Percentiles rank a stretch among this genome's conserved stretches.
Evolutionary conservation across 2,113 vertebrate genomes (phyloP).

Genomic region (Chlamydotis undulata): DNA sequence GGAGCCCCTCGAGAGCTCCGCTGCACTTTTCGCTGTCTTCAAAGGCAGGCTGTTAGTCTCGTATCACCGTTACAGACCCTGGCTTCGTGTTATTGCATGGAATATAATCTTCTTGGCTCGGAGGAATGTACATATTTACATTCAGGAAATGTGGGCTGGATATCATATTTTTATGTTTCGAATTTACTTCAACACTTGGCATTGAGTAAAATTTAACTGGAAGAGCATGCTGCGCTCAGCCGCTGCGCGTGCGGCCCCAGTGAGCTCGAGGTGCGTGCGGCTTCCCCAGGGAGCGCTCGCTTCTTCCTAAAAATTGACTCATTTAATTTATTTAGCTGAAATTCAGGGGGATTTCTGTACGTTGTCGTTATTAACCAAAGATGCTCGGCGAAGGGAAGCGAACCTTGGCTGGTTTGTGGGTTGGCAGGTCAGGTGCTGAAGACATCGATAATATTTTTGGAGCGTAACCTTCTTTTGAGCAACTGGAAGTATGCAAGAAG

Average conservation of each 20-base stretch:
- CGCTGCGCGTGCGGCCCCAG: background rate
- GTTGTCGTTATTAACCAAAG: rapidly evolving
- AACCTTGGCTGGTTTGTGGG: background rate
- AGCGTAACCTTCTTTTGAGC: background rate
- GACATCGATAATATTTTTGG: background rate
- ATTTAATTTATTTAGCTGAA: background rate
- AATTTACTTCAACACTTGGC: constrained; percentile 42
- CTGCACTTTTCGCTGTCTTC: constrained; percentile 64
- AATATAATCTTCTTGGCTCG: constrained; percentile 60
- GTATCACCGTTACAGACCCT: constrained; percentile 59
- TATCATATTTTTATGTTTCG: constrained; percentile 55
- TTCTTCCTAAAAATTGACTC: background rate
- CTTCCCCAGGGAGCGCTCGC: rapidly evolving
- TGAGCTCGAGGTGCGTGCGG: background rate
- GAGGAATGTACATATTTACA: constrained; percentile 68
- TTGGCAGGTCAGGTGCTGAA: background rate
- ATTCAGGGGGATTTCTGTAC: background rate
- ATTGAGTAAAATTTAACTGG: constrained; percentile 11
- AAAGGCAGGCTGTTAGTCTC: constrained; percentile 59
- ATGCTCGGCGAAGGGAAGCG: rapidly evolving
- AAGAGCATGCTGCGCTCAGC: background rate
- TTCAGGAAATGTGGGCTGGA: constrained; percentile 60
- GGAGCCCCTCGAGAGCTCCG: constrained; percentile 53
- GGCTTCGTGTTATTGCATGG: constrained; percentile 56
- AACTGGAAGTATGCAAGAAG: background rate